phyloP scores from a whole-genome alignment of 2,113 vertebrate genomes.

The Sceloporus undulatus region DNA sequence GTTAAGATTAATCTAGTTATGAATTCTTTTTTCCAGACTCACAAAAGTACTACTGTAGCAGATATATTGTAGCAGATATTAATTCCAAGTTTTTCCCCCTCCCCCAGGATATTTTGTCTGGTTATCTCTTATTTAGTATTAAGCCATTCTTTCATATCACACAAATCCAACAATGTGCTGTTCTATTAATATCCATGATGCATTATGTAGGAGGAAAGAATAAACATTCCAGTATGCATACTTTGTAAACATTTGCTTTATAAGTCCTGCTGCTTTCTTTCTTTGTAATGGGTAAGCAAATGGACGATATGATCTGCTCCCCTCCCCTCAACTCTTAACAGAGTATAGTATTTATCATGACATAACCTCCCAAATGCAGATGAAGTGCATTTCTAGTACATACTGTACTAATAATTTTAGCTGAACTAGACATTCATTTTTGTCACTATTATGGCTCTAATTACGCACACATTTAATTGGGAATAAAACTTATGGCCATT shows the following conservation, averaged over 20 bases:
- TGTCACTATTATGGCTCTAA: not conserved
- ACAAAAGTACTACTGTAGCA: not conserved
- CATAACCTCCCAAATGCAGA: too few species aligned
- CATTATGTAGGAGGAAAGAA: constrained; percentile 24
- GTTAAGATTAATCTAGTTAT: not conserved
- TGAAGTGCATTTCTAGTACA: not conserved
- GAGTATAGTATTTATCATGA: not conserved
- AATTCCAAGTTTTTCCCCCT: not conserved
- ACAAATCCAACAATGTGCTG: not conserved
- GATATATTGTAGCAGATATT: not conserved
- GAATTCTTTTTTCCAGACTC: not conserved
- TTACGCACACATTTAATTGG: not conserved
- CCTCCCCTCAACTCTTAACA: not conserved
- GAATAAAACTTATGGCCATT: not conserved
- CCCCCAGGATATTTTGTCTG: not conserved
- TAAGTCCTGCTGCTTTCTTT: constrained; percentile 9
- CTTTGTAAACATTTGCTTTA: constrained; percentile 30
- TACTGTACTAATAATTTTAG: not conserved
- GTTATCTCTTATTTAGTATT: not conserved
- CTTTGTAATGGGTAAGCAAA: constrained; percentile 1
- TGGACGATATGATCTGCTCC: not conserved
- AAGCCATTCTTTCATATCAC: constrained; percentile 7
- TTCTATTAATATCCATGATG: constrained; percentile 26
- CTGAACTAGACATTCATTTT: not conserved
- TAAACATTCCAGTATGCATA: not conserved